Evolutionary conservation across 2,797 vertebrate genomes (phyloP), one percentile per base, ranked within the genome.

Genomic region (Alcedo atthis): DNA sequence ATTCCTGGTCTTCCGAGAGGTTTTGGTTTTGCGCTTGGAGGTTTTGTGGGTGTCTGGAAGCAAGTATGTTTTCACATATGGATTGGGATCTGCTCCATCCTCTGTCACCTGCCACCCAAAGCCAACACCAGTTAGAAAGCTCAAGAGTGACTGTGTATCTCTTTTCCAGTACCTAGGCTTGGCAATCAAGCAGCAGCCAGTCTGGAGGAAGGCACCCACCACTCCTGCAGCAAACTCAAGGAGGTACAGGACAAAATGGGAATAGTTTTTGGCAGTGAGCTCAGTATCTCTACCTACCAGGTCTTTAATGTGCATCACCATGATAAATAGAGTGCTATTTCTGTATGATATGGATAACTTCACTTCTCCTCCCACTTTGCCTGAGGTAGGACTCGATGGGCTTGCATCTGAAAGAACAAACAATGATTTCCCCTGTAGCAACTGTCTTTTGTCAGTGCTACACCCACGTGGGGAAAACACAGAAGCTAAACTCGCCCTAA

Each of bases 261-360:
- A 79, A 59, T 7, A 25, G n/a, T 3, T 81, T 78, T 57, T 43
- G 32, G n/a, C 42, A 84, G 14, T 17, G 32, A 80, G 37, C 9
- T 70, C 32, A 63, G 17, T 19, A 40, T 48, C 33, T 82, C 33
- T 63, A 93, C 97, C 98, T 98, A 99, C 99, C 97, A 99, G 97
- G 87, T 99, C 99, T 98, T 98, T 98, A 96, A 99, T 99, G 97
- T 99, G 99, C 99, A 99, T 99, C 93, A 99, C 98, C 99, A 99
- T 99, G 97, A 99, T 98, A 97, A 99, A 99, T 2, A 99, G 98
- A 28, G 98, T 99, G 89, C 98, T 98, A 94, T 99, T 99, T 97
- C 99, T 98, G 90, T 99, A 99, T 28, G 99, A 99, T 94, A 99
- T 97, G 1, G 99, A 99, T 12, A 99, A 96, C 92, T 99, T 99